These are phyloP conservation scores for Xestobium rufovillosum DNA, from an alignment of 2,888 invertebrate genomes.

Conservation along the genomic window DNA sequence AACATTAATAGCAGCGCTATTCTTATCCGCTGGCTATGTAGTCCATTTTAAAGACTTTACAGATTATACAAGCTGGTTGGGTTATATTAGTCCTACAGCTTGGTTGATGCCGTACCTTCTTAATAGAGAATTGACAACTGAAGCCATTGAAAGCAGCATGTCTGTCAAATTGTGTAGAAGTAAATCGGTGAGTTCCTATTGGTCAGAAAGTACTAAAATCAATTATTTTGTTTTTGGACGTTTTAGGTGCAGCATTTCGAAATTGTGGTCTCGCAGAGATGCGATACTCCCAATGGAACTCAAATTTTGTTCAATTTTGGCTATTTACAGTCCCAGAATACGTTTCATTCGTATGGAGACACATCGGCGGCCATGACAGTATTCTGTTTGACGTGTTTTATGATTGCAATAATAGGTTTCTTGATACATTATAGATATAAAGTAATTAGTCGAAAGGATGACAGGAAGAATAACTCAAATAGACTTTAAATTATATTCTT, in stretches of 20 bases:
- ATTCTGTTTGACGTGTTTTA: slow-evolving; percentile 55
- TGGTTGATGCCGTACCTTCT: slow-evolving; percentile 66
- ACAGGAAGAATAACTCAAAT: slow-evolving; percentile 51
- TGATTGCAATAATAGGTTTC: slow-evolving; percentile 55
- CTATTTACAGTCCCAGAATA: slow-evolving; percentile 46
- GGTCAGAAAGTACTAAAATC: neutral
- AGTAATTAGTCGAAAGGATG: slow-evolving; percentile 45
- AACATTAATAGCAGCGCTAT: slow-evolving; percentile 52
- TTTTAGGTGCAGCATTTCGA: slow-evolving; percentile 74
- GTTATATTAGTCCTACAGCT: slow-evolving; percentile 61
- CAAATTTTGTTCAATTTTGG: slow-evolving; percentile 53
- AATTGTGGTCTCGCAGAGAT: slow-evolving; percentile 76
- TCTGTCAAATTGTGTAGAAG: slow-evolving; percentile 56
- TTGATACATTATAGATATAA: slow-evolving; percentile 48
- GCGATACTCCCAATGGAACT: slow-evolving; percentile 73
- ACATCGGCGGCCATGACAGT: slow-evolving; percentile 54
- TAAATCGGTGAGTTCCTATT: slow-evolving; percentile 54
- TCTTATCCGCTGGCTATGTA: slow-evolving; percentile 59
- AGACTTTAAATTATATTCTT: slow-evolving; percentile 51
- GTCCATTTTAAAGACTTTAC: slow-evolving; percentile 63
- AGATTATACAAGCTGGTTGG: slow-evolving; percentile 57
- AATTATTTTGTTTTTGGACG: slow-evolving; percentile 8
- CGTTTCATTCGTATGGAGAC: slow-evolving; percentile 47
- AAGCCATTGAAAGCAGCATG: slow-evolving; percentile 52
- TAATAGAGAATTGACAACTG: slow-evolving; percentile 57